Evolutionary conservation across 2,888 invertebrate genomes (phyloP).

Genomic region (Thymelicus acteon): DNA sequence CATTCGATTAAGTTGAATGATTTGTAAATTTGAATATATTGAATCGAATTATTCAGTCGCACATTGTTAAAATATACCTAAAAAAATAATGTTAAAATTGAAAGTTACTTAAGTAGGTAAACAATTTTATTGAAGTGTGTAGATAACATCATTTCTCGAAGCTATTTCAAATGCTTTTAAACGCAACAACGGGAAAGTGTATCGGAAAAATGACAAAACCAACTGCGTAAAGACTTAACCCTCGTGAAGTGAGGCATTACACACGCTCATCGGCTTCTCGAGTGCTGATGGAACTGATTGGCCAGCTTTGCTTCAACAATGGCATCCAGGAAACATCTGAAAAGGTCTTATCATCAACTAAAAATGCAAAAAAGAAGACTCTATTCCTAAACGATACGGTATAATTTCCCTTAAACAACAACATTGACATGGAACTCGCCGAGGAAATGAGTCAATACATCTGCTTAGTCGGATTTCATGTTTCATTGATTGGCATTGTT

Average conservation of each 20-base stretch:
- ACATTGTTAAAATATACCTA: no score
- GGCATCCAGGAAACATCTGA: slow-evolving; percentile 48
- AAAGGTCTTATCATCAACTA: slow-evolving; percentile 45
- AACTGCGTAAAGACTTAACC: slow-evolving; percentile 77
- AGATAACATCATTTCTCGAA: slow-evolving; percentile 36
- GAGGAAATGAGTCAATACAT: slow-evolving; percentile 65
- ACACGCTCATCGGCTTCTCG: slow-evolving; percentile 78
- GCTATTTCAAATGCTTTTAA: slow-evolving; percentile 47
- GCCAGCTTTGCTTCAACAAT: slow-evolving; percentile 78
- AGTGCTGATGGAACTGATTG: slow-evolving; percentile 83
- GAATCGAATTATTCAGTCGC: no score
- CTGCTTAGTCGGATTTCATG: slow-evolving; percentile 78
- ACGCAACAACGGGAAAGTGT: slow-evolving; percentile 52
- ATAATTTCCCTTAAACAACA: slow-evolving; percentile 39
- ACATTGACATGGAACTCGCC: slow-evolving; percentile 44
- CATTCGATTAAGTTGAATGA: no score
- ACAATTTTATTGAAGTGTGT: slow-evolving; percentile 25
- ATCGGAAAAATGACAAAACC: slow-evolving; percentile 78
- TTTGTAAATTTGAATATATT: no score
- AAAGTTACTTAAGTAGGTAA: slow-evolving; percentile 15
- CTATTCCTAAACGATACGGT: slow-evolving; percentile 25
- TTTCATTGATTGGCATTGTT: slow-evolving; percentile 82
- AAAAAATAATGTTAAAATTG: no score
- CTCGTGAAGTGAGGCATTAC: slow-evolving; percentile 70
- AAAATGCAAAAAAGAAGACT: slow-evolving; percentile 41